phyloP scores from a whole-genome alignment of 2,888 invertebrate genomes.

The Endomychus coccineus region DNA sequence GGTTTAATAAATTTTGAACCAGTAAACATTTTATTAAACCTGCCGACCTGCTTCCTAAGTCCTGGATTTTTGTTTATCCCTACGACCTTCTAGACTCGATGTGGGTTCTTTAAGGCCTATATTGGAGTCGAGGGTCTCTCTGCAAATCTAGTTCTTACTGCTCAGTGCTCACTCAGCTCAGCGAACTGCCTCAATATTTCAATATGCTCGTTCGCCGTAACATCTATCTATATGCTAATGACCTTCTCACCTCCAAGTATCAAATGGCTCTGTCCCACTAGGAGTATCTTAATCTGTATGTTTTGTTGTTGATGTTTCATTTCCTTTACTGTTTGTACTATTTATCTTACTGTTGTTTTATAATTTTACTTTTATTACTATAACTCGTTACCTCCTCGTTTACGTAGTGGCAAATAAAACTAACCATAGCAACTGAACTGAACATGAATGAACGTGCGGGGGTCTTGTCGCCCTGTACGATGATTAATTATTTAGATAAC shows the following conservation, averaged over 20 bases:
- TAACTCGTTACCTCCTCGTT: slow-evolving; percentile 46
- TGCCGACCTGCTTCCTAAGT: no score
- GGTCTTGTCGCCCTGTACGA: slow-evolving; percentile 18
- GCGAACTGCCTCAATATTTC: slow-evolving; percentile 29
- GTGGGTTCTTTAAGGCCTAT: background rate
- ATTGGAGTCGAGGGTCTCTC: slow-evolving; percentile 9
- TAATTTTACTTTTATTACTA: slow-evolving; percentile 19
- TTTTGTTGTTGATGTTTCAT: slow-evolving; percentile 45
- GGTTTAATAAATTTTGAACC: no score
- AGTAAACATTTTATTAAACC: no score
- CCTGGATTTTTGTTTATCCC: no score
- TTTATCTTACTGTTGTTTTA: slow-evolving; percentile 25
- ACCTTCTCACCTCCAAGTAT: slow-evolving; percentile 52
- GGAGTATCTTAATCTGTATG: slow-evolving; percentile 46
- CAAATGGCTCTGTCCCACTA: slow-evolving; percentile 50
- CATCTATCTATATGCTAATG: slow-evolving; percentile 38
- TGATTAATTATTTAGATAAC: slow-evolving; percentile 16
- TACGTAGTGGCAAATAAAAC: slow-evolving; percentile 23
- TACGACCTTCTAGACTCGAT: no score
- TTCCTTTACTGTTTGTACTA: slow-evolving; percentile 39
- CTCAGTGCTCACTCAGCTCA: slow-evolving; percentile 22
- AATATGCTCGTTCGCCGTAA: slow-evolving; percentile 37
- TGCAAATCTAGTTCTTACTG: slow-evolving; percentile 26
- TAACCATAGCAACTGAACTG: slow-evolving; percentile 6
- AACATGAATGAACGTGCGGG: slow-evolving; percentile 12